phyloP scores from a whole-genome alignment of 1,140 invertebrate species.

The Zaprionus inermis region DNA sequence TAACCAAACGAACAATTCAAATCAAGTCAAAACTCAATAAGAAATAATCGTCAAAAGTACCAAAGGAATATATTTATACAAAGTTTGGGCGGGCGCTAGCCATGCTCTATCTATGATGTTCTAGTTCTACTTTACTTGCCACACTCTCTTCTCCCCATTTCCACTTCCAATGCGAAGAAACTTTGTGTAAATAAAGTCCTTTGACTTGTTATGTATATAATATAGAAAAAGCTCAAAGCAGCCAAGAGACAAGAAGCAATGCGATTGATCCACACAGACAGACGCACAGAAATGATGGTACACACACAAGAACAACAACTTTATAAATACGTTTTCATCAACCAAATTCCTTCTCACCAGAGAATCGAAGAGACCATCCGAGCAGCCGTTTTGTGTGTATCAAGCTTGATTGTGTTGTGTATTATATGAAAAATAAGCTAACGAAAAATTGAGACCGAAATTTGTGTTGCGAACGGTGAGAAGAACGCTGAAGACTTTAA shows the following conservation, averaged over 20 bases:
- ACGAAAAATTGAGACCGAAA: slow-evolving; percentile 76
- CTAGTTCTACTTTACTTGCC: slow-evolving; percentile 40
- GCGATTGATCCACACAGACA: slow-evolving; percentile 76
- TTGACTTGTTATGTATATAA: slow-evolving; percentile 47
- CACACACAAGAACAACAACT: slow-evolving; percentile 41
- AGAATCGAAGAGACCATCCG: slow-evolving; percentile 40
- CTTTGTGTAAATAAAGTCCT: slow-evolving; percentile 84
- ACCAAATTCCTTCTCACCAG: slow-evolving; percentile 41
- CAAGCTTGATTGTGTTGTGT: slow-evolving; percentile 66
- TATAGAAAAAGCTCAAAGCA: slow-evolving; percentile 32
- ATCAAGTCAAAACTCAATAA: slow-evolving; percentile 11
- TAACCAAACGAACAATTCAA: slow-evolving; percentile 20
- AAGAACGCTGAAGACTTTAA: slow-evolving; percentile 41
- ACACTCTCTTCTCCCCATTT: slow-evolving; percentile 27
- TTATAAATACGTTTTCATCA: slow-evolving; percentile 45
- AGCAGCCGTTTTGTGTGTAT: slow-evolving; percentile 80
- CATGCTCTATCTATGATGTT: slow-evolving; percentile 22
- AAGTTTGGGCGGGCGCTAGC: slow-evolving; percentile 64
- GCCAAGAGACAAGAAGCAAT: slow-evolving; percentile 69
- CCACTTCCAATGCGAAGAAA: slow-evolving; percentile 59
- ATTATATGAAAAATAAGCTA: slow-evolving; percentile 36
- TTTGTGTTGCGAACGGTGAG: slow-evolving; percentile 69
- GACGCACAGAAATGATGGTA: slow-evolving; percentile 51
- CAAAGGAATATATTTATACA: slow-evolving; percentile 84
- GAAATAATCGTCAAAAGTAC: slow-evolving; percentile 13